Conservation (phyloP, 2,113 vertebrate species). For the Todiramphus chloris region DNA sequence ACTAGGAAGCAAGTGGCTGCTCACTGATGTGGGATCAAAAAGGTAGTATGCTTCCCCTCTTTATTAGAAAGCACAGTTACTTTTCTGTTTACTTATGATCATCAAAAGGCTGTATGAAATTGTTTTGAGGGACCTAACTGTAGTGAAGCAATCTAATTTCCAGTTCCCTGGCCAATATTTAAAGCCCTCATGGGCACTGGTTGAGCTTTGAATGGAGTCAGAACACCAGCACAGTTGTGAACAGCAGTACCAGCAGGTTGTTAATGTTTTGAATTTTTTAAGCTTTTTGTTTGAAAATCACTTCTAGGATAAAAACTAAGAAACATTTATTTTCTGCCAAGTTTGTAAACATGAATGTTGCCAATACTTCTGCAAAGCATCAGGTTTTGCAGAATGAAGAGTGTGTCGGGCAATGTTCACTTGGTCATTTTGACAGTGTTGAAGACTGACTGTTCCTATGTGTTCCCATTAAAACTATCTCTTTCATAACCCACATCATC, state of each 20-base stretch:
- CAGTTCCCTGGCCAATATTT: background rate
- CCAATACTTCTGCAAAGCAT: background rate
- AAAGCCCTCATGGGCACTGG: background rate
- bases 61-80: background rate
- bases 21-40: background rate
- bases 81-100: background rate
- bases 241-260: background rate
- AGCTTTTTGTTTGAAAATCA: background rate
- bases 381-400: background rate
- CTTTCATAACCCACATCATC: background rate
- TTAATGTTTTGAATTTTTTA: background rate
- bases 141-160: background rate
- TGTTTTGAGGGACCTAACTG: background rate
- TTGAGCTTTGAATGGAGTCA: background rate
- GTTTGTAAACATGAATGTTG: background rate
- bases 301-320: conserved; percentile 1
- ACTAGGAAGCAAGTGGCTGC: background rate
- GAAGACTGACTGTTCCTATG: background rate
- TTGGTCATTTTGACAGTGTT: background rate
- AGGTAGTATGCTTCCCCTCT: background rate
- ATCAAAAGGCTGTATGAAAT: background rate
- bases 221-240: background rate
- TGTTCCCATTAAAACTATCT: background rate
- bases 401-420: background rate
- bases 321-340: background rate